Evolutionary conservation across 2,888 invertebrate species (phyloP).

Genomic region (Netelia inedita): DNA sequence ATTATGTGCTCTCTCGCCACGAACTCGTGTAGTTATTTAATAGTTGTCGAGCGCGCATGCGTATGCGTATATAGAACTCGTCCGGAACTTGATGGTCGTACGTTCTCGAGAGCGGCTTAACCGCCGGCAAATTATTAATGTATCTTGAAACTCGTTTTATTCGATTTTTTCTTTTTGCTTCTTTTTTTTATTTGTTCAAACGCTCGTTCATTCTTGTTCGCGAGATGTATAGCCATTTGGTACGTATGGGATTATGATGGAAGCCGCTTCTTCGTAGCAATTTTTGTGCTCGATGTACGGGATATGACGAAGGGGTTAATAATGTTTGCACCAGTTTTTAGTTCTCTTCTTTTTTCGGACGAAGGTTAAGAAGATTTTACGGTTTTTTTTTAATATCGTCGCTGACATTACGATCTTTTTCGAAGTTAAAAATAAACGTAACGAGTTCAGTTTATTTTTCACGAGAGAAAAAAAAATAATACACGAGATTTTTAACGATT

Average conservation of each 20-base stretch:
- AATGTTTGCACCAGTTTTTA: too few species aligned
- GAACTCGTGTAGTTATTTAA: slow-evolving; percentile 38
- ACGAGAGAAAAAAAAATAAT: too few species aligned
- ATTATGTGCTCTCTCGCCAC: slow-evolving; percentile 1
- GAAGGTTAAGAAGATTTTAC: too few species aligned
- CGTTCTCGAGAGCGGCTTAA: slow-evolving; percentile 1
- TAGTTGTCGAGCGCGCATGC: slow-evolving; percentile 36
- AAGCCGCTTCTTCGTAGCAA: neutral
- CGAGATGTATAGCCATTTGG: slow-evolving; percentile 25
- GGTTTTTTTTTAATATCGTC: too few species aligned
- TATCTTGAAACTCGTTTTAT: slow-evolving; percentile 2
- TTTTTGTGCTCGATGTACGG: neutral
- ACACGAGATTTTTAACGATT: too few species aligned
- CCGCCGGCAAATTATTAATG: slow-evolving; percentile 22
- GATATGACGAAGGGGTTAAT: neutral
- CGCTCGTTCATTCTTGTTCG: neutral
- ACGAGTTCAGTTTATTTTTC: too few species aligned
- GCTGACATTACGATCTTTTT: neutral
- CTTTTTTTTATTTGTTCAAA: neutral
- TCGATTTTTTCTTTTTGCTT: neutral
- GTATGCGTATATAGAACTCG: neutral
- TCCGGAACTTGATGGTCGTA: slow-evolving; percentile 17
- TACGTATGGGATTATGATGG: neutral
- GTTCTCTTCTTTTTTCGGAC: too few species aligned
- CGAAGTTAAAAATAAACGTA: neutral